Evolutionary conservation across 1,140 invertebrate genomes (phyloP), one percentile per base, ranked within the genome.

Genomic region (Solenopsis invicta): DNA sequence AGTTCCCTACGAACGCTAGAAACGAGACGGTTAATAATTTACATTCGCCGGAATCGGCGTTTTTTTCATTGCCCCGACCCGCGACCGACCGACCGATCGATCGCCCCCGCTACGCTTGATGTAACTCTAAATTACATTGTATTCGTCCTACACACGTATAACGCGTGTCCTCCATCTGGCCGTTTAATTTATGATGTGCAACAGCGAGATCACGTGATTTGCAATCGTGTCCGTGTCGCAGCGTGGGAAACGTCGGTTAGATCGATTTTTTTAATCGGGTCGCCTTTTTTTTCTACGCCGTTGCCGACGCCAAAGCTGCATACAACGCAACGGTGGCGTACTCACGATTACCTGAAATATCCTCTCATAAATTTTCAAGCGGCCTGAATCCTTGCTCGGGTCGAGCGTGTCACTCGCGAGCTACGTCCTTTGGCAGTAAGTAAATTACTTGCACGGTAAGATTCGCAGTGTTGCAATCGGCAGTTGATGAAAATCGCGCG

Each of bases 401-500:
- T 71, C 61, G 48, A 54, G 80, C 54, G 24, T 62, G 56, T 75
- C 71, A 59, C 41, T 66, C 52, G 61, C 78, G 10, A 18, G 34
- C 69, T 34, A 34, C 81, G 62, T 88, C 87, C 82, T 88, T 88
- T 88, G 82, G 82, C 18, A 56, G 82, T 85, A 85, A 88, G 87
- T 88, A 85, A 88, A 88, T 88, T 88, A 88, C 81, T 56, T 61
- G 1, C 41, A 77, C 75, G 72, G 86, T 87, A 61, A 45, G 37
- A 45, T 29, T 37, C 66, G 71, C 62, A n/a, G 3, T 13, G n/a
- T 24, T 72, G 41, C 50, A 24, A 61, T 45, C 18, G 45, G 61
- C 67, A 24, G 48, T 62, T 61, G 50, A 54, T 64, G 21, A 69
- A 45, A 50, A 66, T 2, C 29, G 2, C 29, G 29, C 29, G 29